Base-by-base conservation (phyloP, 2,113 vertebrate species). In the Sturnus vulgaris region DNA sequence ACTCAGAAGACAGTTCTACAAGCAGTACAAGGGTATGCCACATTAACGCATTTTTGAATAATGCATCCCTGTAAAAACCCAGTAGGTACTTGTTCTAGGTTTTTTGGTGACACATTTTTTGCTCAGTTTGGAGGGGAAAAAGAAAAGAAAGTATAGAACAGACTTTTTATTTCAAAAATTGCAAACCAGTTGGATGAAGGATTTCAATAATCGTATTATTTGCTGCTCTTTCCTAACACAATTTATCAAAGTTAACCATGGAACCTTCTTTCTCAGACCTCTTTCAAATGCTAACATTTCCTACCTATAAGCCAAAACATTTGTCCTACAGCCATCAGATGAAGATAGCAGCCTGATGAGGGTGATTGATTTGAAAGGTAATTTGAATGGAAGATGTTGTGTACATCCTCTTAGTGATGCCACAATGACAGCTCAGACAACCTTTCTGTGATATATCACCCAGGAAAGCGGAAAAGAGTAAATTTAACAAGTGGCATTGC, bases 401-500 rank as follows among this genome's bases (percentile, higher is more conserved):
- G 86, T 88, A 96, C 88, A 82, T 96, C 93, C 92, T 95, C 46
- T 75, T 92, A 95, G 72, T 94, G 87, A 96, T 96, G 94, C 60
- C 82, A 42, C 75, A 71, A 47, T 95, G 94, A 96, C 90, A 92
- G 96, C 81, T 88, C 88, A 95, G 96, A 96, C 93, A 86, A 93
- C 87, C 92, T 89, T 82, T 89, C 82, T 7, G 2, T 96, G 92
- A 95, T 93, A 57, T 82, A 96, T 97, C 86, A 91, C 76, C 86
- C 66, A 78, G 35, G 75, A 64, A 77, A 93, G 68, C 4, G 0
- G 31, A 86, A 94, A 95, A 93, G 93, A 88, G 79, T 92, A 88
- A 77, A 97, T 97, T 96, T 97, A 97, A 97, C 94, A 96, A 97
- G 96, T 95, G 82, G 78, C 42, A 46, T 75, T 95, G 87, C 66